Percentiles rank a stretch among this genome's conserved stretches.
These are phyloP conservation scores for Rotaria magnacalcarata DNA, from an alignment of 2,888 invertebrate genomes.

Conservation along the genomic window DNA sequence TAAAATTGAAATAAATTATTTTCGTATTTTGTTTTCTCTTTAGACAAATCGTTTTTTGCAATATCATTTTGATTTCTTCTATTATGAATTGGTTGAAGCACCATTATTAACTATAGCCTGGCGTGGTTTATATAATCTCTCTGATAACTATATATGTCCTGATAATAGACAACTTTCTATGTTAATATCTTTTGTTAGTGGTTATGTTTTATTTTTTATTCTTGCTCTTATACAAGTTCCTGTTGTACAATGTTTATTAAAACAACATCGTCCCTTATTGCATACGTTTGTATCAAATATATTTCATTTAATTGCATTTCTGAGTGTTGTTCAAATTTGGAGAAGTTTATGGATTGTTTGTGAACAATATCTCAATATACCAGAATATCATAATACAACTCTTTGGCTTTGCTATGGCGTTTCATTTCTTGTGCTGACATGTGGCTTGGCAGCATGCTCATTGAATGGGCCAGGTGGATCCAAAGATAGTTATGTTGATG, in stretches of 20 bases:
- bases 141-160: neutral
- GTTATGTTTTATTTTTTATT: neutral
- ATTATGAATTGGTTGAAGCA: conserved; percentile 30
- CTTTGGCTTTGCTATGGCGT: conserved; percentile 27
- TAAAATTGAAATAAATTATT: too few species aligned
- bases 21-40: neutral
- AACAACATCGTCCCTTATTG: neutral
- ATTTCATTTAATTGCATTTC: conserved; percentile 24
- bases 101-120: neutral
- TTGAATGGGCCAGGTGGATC: conserved; percentile 30
- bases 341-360: conserved; percentile 32
- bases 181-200: conserved; percentile 11
- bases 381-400: conserved; percentile 1
- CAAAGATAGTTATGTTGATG: conserved; percentile 33
- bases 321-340: conserved; percentile 35
- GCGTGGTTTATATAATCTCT: conserved; percentile 25
- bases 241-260: conserved; percentile 10
- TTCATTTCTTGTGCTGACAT: conserved; percentile 28
- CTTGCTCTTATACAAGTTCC: conserved; percentile 18
- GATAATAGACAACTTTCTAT: neutral
- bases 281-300: conserved; percentile 2
- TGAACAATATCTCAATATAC: conserved; percentile 26
- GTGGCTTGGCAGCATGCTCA: conserved; percentile 8
- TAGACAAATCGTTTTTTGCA: conserved; percentile 2
- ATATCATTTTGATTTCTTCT: conserved; percentile 3